Base-by-base conservation (phyloP, 2,888 invertebrate species). In the Bellardia bayeri region DNA sequence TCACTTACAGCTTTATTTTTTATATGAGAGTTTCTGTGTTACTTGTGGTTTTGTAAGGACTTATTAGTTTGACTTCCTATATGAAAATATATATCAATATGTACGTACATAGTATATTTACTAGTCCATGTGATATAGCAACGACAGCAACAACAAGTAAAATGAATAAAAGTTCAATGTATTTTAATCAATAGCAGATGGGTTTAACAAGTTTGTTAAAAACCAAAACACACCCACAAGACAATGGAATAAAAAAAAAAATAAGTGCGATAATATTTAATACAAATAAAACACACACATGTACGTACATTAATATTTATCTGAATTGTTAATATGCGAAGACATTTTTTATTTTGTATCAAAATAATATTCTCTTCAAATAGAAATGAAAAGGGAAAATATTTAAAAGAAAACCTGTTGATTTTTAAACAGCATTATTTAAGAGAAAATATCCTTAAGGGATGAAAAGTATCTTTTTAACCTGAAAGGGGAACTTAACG, bases 401-500 rank as follows among this genome's bases (percentile, higher is more conserved):
- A 69, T n/a, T n/a, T 56, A 66, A 1, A 2, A 45, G 23, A 1
- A 6, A 61, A 82, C 87, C 85, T 87, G 87, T 85, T 87, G 87
- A 61, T 61, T 54, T 30, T 6, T 40, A 30, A 7, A 71, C 45
- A 16, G 11, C 4, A 4, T 5, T 2, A 2, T 14, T 40, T 68
- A 81, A 87, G 87, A 85, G 87, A 72, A 85, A 82, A 82, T 79
- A 13, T 75, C 74, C 74, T 8, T 14, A 23, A 66, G 61, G 37
- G 51, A 33, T 64, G 11, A 45, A 51, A 45, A 40, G 63, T 42
- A 11, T 23, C 16, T 16, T 23, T 45, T 30, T 33, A 13, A 14
- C 14, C 37, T 0, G 42, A 2, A 54, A 58, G 68, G 42, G 45
- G 30, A 84, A 84, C 72, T 87, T 74, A 82, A 87, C 87, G 87